Evolutionary conservation across 53 echinoderm and acorn worm species (phyloP).

Genomic region (Hippasteria phrygiana): DNA sequence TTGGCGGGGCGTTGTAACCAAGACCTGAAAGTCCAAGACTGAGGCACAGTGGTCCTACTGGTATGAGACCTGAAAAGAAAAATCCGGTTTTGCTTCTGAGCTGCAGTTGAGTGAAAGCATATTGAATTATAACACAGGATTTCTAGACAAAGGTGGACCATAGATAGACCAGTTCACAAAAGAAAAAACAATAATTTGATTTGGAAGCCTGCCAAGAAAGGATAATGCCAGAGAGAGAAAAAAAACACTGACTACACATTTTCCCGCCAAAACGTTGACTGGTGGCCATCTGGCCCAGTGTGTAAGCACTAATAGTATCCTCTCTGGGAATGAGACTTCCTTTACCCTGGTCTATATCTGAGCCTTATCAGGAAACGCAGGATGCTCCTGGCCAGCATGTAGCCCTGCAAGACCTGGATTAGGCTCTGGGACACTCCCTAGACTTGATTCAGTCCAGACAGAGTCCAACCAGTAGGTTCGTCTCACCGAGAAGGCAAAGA

Average conservation of each 20-base stretch:
- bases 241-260: not conserved
- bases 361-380: constrained; percentile 64
- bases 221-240: not conserved
- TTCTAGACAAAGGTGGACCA: no score
- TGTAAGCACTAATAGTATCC: constrained; percentile 62
- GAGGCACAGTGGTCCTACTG: no score
- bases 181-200: not conserved
- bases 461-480: no score
- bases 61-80: no score
- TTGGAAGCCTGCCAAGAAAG: constrained; percentile 37
- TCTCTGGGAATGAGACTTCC: constrained; percentile 54
- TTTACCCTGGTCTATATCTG: constrained; percentile 6
- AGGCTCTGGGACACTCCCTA: not conserved
- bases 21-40: no score
- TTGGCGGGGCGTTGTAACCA: no score
- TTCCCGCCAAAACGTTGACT: constrained; percentile 41
- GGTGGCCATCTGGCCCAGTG: constrained; percentile 60
- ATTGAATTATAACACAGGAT: no score
- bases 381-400: constrained; percentile 16
- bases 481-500: no score
- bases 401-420: not conserved
- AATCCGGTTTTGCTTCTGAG: no score
- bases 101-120: no score
- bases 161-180: no score
- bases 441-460: not conserved